Percentiles rank a stretch among this genome's conserved stretches.
Evolutionary conservation across 2,113 vertebrate genomes (phyloP).

Genomic region (Otolemur garnettii): DNA sequence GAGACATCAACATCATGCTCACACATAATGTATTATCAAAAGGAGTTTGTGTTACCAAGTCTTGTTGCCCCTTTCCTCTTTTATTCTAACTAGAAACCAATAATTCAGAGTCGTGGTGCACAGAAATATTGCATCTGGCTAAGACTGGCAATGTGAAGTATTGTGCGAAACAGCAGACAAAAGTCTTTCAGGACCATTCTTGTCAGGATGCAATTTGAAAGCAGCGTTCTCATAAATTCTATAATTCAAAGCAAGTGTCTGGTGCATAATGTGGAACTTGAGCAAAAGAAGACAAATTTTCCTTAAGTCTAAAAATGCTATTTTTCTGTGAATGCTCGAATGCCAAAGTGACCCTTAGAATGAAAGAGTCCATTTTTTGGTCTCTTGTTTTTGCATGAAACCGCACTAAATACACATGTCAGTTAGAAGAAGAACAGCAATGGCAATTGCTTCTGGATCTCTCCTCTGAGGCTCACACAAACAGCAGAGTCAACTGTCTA

Average conservation of each 20-base stretch:
- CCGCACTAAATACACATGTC: slow-evolving; percentile 33
- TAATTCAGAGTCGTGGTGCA: not conserved
- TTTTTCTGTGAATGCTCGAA: slow-evolving; percentile 53
- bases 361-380: not conserved
- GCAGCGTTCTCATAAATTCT: slow-evolving; percentile 36
- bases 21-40: not conserved
- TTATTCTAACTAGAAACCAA: not conserved
- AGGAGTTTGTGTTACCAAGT: not conserved
- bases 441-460: not conserved
- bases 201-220: not conserved
- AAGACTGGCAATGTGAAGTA: not conserved
- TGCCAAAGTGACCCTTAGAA: slow-evolving; percentile 35
- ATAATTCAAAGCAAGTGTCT: not conserved
- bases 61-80: not conserved
- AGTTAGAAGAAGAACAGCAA: slow-evolving; percentile 30
- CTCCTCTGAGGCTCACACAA: not conserved
- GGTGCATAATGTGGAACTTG: slow-evolving; percentile 15
- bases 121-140: not conserved
- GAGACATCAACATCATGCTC: not conserved
- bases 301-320: slow-evolving; percentile 18
- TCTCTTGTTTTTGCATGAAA: slow-evolving; percentile 47
- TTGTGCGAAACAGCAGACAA: not conserved
- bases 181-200: not conserved
- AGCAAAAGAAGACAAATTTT: slow-evolving; percentile 35
- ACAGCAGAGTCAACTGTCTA: slow-evolving; percentile 37